Evolutionary conservation across 2,888 invertebrate species (phyloP), one percentile per base, ranked within the genome.

Genomic region (Diarsia brunnea): DNA sequence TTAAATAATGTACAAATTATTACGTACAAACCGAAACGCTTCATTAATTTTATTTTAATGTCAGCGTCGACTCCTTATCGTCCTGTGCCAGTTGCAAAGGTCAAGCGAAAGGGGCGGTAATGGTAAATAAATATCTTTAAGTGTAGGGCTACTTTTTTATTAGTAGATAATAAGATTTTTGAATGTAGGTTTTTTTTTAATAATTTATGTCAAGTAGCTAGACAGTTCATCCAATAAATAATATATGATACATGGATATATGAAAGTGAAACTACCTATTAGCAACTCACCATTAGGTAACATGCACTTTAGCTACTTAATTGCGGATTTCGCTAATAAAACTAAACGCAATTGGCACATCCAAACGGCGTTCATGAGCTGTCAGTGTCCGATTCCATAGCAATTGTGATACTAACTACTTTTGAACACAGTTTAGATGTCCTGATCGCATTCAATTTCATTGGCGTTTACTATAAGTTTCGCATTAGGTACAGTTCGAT

Each of bases 31-130:
- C 49, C 58, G 67, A 73, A 81, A 81, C 53, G 81, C 55, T 78
- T 78, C 63, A 81, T 68, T 81, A 73, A 81, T 70, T 78, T 81
- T 78, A 81, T 81, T 81, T 70, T 78, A 81, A 81, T 78, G 81
- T 78, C 78, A 78, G 51, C 73, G 73, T 63, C 53, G 24, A 69
- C 31, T 81, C 73, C 66, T 81, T 81, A 81, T 69, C 78, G 72
- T 81, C 69, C 60, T 65, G 68, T 64, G 38, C 61, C 81, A 77
- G 73, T 81, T 81, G 58, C 55, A 58, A 81, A 81, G 78, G 73
- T 63, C 66, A 69, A 66, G n/a, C 38, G 61, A 51, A 73, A 27
- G 66, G 77, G 73, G 68, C 64, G 51, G 51, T 69, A 78, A 63
- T 77, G 55, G 69, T 55, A 51, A 72, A 63, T 43, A 51, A 70